Conservation (phyloP, 2,888 invertebrate genomes). For the Aspidapion aeneum region DNA sequence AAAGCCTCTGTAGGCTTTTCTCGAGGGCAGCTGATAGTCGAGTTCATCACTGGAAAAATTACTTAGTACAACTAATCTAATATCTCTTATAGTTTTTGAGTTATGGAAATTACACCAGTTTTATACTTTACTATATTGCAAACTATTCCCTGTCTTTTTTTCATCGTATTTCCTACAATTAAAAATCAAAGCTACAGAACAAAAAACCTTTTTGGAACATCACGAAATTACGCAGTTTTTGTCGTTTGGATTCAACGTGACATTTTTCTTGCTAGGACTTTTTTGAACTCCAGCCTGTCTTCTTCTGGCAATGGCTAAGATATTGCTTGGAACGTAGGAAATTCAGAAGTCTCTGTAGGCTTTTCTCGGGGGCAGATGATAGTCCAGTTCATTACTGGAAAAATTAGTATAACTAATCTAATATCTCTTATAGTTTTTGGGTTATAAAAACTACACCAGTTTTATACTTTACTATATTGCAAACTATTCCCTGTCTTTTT, state of each 20-base stretch:
- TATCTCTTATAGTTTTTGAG: too few species aligned
- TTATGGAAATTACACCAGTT: too few species aligned
- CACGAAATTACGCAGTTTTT: conserved; percentile 87
- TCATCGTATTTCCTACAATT: background rate
- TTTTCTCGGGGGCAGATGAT: conserved; percentile 77
- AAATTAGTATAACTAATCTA: conserved; percentile 81
- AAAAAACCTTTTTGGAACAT: conserved; percentile 43
- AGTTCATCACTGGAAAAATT: conserved; percentile 84
- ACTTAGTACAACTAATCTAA: too few species aligned
- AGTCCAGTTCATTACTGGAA: conserved; percentile 84
- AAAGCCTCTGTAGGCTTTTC: conserved; percentile 83
- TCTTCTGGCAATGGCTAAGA: conserved; percentile 75
- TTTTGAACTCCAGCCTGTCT: conserved; percentile 52
- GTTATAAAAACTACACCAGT: too few species aligned
- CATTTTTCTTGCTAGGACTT: conserved; percentile 43
- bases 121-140: too few species aligned
- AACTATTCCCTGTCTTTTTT: too few species aligned
- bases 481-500: too few species aligned
- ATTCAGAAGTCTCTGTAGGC: conserved; percentile 87
- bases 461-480: too few species aligned
- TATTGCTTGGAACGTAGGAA: conserved; percentile 91
- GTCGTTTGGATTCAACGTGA: conserved; percentile 56
- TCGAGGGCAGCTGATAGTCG: conserved; percentile 80
- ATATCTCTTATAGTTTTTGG: too few species aligned
- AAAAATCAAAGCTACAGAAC: background rate